phyloP scores from a whole-genome alignment of 2,797 vertebrate species.

The Heteromormyrus szaboi region DNA sequence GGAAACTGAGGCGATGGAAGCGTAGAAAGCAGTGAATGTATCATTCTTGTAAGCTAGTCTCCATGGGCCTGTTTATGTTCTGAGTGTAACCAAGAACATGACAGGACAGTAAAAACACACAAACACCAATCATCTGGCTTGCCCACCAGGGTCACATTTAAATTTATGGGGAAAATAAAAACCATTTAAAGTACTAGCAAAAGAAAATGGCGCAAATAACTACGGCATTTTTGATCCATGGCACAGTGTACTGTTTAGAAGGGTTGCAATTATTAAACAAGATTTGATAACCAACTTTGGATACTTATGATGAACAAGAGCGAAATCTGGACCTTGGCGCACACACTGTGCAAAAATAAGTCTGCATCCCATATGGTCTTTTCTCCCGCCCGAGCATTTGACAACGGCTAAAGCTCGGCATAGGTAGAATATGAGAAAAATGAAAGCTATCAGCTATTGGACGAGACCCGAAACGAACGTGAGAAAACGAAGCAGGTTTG shows the following conservation, averaged over 20 bases:
- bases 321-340: neutral
- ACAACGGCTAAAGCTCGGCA: neutral
- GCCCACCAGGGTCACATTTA: neutral
- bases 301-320: neutral
- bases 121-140: neutral
- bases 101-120: slow-evolving; percentile 17
- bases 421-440: neutral
- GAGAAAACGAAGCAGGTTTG: neutral
- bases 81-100: slow-evolving; percentile 18
- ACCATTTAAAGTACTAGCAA: neutral
- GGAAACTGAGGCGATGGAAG: slow-evolving; percentile 18
- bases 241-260: neutral
- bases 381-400: neutral
- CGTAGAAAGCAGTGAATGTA: slow-evolving; percentile 15
- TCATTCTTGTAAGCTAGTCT: neutral
- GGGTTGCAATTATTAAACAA: neutral
- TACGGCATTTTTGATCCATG: neutral
- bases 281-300: neutral
- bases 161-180: neutral
- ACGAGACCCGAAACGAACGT: neutral
- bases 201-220: neutral
- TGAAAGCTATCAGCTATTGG: neutral
- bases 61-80: slow-evolving; percentile 11
- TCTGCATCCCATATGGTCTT: neutral
- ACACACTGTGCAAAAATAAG: neutral